Percentiles rank a stretch among this genome's conserved stretches.
phyloP scores from a whole-genome alignment of 2,797 vertebrate genomes.

The Argyrosomus regius region DNA sequence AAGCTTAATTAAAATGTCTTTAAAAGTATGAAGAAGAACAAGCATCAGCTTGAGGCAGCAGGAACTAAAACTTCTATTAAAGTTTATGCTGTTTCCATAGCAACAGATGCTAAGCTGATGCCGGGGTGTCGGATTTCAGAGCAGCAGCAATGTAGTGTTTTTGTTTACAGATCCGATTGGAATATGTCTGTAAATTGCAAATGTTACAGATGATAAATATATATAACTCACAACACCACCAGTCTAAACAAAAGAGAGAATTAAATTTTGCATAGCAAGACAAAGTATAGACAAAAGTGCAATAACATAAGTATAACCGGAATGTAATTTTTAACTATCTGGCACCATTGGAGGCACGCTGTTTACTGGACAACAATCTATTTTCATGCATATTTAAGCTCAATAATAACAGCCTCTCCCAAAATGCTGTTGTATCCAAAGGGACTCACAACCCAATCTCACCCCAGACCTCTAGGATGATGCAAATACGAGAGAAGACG shows the following conservation, averaged over 20 bases:
- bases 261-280: not conserved
- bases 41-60: constrained; percentile 15
- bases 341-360: not conserved
- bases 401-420: constrained; percentile 1
- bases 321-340: not conserved
- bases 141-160: constrained; percentile 18
- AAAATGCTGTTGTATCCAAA: not conserved
- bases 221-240: not conserved
- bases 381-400: constrained; percentile 8
- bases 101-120: constrained; percentile 43
- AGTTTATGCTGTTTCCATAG: constrained; percentile 56
- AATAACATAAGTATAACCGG: not conserved
- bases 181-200: constrained; percentile 15
- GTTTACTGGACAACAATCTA: constrained; percentile 2
- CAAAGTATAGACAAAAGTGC: not conserved
- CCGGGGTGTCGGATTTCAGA: constrained; percentile 19
- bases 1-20: constrained; percentile 26
- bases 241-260: not conserved
- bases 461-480: not conserved
- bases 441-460: not conserved
- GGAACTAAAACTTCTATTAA: constrained; percentile 28
- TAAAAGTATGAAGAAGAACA: constrained; percentile 15
- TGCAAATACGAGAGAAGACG: not conserved
- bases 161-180: constrained; percentile 25
- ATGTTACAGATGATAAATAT: constrained; percentile 2